Base-by-base conservation (phyloP, 2,888 invertebrate genomes). In the Acholoe squamosa region DNA sequence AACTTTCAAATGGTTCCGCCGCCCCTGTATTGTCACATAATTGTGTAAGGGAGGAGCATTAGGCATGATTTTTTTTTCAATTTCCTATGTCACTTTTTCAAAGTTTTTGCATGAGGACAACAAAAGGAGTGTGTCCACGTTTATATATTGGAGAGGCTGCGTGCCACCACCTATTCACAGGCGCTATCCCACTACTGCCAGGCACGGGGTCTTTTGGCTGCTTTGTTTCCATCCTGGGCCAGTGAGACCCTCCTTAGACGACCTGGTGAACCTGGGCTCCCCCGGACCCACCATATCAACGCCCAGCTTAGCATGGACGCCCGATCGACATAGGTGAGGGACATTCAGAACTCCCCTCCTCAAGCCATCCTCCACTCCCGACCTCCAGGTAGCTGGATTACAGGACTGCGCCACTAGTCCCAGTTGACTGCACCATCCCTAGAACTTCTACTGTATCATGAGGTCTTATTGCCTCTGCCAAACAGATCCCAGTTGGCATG, bases 191-290 rank as follows among this genome's bases (percentile, higher is more conserved):
- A n/a, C n/a, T n/a, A n/a, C n/a, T n/a, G 98, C 98, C 97, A 97
- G 97, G 98, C 98, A 98, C 98, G 98, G 98, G 97, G 98, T 98
- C 98, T 99, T 98, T 98, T 98, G 98, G 98, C 98, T 99, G 98
- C 98, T 98, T 98, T 97, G 98, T 98, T 98, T 98, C 98, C 98
- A 98, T 98, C 97, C 98, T 98, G 98, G 98, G 98, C 98, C 98
- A 98, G 97, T 98, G 97, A 98, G 97, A 98, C 98, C 97, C 98
- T 98, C 98, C 97, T 98, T 98, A 98, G 97, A 97, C 97, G 98
- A 99, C 98, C 98, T 98, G 98, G 97, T 96, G 96, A 96, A 96
- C 97, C 96, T 95, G 96, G 97, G 97, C n/a, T n/a, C n/a, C n/a
- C n/a, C n/a, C n/a, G n/a, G n/a, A n/a, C n/a, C n/a, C n/a, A n/a